Evolutionary conservation across 1,140 invertebrate genomes (phyloP).

Genomic region (Schmidtea mediterranea): DNA sequence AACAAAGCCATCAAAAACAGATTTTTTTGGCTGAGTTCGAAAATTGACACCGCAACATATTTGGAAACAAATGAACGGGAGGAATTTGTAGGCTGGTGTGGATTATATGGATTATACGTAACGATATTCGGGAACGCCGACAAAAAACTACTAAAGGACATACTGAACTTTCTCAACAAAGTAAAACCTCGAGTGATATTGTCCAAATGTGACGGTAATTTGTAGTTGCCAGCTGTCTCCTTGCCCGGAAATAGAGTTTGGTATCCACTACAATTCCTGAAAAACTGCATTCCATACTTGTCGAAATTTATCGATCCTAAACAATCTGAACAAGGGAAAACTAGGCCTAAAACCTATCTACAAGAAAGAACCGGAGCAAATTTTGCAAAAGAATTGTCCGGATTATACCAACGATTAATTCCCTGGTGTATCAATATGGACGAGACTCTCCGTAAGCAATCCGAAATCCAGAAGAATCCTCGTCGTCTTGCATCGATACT

Average conservation of each 20-base stretch:
- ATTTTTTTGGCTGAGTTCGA: no score
- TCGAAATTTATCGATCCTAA: conserved; percentile 31
- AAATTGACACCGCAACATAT: no score
- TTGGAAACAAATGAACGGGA: conserved; percentile 27
- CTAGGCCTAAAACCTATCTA: conserved; percentile 30
- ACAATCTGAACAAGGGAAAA: conserved; percentile 24
- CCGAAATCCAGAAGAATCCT: no score
- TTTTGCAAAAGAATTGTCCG: conserved; percentile 22
- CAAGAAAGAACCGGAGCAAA: conserved; percentile 30
- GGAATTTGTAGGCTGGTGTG: conserved; percentile 42
- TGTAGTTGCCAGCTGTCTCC: conserved; percentile 39
- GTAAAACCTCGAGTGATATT: conserved; percentile 20
- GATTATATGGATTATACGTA: conserved; percentile 40
- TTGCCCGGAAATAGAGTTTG: conserved; percentile 46
- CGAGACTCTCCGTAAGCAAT: no score
- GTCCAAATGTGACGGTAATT: conserved; percentile 8
- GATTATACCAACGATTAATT: not conserved
- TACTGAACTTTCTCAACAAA: conserved; percentile 47
- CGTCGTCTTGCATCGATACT: no score
- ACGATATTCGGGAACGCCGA: conserved; percentile 48
- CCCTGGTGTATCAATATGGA: no score
- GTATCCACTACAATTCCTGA: conserved; percentile 45
- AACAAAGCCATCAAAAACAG: no score
- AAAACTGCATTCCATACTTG: conserved; percentile 34
- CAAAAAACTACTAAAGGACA: conserved; percentile 42